Conservation (phyloP, 1,140 invertebrate genomes). For the Drosophila sp. region DNA sequence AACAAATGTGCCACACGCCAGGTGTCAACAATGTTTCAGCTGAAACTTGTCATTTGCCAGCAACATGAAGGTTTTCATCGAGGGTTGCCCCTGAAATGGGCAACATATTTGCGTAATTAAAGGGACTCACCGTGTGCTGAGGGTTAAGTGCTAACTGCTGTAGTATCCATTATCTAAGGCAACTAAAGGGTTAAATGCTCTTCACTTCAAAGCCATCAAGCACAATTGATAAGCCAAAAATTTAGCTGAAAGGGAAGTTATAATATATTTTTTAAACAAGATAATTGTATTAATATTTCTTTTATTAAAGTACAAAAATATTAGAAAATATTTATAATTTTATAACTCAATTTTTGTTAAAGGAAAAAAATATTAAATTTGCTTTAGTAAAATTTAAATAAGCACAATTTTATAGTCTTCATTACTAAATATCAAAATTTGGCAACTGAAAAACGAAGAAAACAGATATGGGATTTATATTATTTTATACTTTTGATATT, state of each 20-base stretch:
- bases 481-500: too few relatives aligned
- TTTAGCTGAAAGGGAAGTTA: background rate
- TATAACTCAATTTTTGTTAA: too few relatives aligned
- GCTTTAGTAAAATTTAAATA: too few relatives aligned
- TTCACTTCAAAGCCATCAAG: conserved; percentile 9
- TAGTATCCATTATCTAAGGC: conserved; percentile 7
- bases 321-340: too few relatives aligned
- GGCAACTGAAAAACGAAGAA: too few relatives aligned
- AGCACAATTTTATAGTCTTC: too few relatives aligned
- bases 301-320: too few relatives aligned
- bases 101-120: conserved; percentile 68
- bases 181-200: conserved; percentile 49
- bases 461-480: too few relatives aligned
- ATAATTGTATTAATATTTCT: too few relatives aligned
- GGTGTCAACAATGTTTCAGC: conserved; percentile 69
- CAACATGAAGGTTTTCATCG: conserved; percentile 10
- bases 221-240: background rate
- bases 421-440: too few relatives aligned
- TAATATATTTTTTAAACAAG: too few relatives aligned
- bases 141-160: conserved; percentile 64
- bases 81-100: conserved; percentile 37
- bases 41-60: conserved; percentile 53
- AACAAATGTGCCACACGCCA: conserved; percentile 59
- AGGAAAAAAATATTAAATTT: too few relatives aligned
- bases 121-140: conserved; percentile 43